A percentile compares a stretch with the other conserved stretches of the same genome.
Conservation (phyloP, 2,113 vertebrate species). For the Lophius piscatorius region DNA sequence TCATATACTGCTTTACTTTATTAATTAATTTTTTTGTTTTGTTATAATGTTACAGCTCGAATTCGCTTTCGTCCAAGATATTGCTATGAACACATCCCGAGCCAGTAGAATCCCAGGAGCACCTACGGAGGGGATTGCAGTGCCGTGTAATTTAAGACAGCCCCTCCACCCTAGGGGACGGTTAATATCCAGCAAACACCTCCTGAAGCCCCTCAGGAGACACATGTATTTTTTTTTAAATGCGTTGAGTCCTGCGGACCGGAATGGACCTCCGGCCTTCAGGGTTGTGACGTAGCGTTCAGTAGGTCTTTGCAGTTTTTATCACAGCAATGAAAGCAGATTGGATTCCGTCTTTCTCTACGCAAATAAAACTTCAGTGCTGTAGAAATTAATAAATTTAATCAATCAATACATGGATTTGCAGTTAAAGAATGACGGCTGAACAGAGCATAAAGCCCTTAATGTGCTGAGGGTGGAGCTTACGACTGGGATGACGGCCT, state of each 20-base stretch:
- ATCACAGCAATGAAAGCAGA: constrained; percentile 62
- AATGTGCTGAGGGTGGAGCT: constrained; percentile 23
- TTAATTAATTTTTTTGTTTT: too few species aligned
- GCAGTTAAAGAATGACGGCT: constrained; percentile 57
- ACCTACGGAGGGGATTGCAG: constrained; percentile 57
- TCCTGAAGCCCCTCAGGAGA: constrained; percentile 37
- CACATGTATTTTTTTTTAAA: constrained; percentile 64
- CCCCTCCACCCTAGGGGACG: constrained; percentile 47
- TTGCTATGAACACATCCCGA: constrained; percentile 14
- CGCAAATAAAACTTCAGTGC: constrained; percentile 61
- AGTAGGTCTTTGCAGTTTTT: constrained; percentile 65
- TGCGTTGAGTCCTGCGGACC: constrained; percentile 43
- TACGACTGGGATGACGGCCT: constrained; percentile 25
- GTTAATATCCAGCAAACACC: constrained; percentile 66
- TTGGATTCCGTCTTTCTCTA: constrained; percentile 55
- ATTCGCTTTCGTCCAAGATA: too few species aligned
- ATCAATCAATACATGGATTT: constrained; percentile 73
- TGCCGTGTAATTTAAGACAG: constrained; percentile 66
- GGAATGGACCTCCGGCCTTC: constrained; percentile 55
- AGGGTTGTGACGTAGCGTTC: constrained; percentile 55
- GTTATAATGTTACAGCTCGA: too few species aligned
- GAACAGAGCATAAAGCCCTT: constrained; percentile 56
- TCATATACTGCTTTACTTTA: too few species aligned
- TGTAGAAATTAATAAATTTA: constrained; percentile 62
- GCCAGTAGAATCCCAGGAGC: constrained; percentile 54